A percentile compares a stretch with the other conserved stretches of the same genome.
phyloP scores from a whole-genome alignment of 2,797 vertebrate genomes.

The Sebastes aleutianus region DNA sequence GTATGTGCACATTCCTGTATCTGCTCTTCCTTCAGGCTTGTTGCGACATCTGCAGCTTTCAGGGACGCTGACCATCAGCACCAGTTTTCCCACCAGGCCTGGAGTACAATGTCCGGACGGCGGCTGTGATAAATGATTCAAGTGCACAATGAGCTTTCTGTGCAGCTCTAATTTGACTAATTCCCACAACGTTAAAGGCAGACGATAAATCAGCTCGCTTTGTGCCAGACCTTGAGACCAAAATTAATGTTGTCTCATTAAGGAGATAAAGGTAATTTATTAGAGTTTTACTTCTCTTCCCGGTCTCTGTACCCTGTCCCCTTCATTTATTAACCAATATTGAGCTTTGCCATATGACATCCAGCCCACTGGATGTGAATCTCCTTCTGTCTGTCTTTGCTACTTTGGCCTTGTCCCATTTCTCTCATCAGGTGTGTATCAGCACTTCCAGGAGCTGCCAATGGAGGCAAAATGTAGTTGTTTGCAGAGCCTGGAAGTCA shows the following conservation, averaged over 20 bases:
- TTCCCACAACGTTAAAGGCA: slow-evolving; percentile 77
- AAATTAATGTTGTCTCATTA: slow-evolving; percentile 93
- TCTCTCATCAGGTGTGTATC: slow-evolving; percentile 12
- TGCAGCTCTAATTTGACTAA: slow-evolving; percentile 77
- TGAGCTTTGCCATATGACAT: slow-evolving; percentile 69
- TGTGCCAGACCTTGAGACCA: slow-evolving; percentile 86
- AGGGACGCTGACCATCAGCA: slow-evolving; percentile 21
- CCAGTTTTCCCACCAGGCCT: slow-evolving; percentile 54
- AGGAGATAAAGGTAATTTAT: slow-evolving; percentile 89
- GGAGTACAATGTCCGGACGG: neutral
- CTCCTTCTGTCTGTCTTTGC: slow-evolving; percentile 40
- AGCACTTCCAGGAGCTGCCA: slow-evolving; percentile 8
- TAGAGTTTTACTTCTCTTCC: slow-evolving; percentile 69
- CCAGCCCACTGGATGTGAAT: slow-evolving; percentile 52
- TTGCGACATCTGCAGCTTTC: slow-evolving; percentile 25
- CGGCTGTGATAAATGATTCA: slow-evolving; percentile 69
- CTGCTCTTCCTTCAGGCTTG: slow-evolving; percentile 5
- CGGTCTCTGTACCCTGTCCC: slow-evolving; percentile 37
- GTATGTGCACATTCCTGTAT: neutral
- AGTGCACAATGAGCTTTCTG: slow-evolving; percentile 74
- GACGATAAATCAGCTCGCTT: slow-evolving; percentile 78
- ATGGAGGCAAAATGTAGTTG: slow-evolving; percentile 4
- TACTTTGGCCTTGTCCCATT: slow-evolving; percentile 3
- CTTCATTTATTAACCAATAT: slow-evolving; percentile 88
- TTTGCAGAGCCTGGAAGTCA: slow-evolving; percentile 2